Conservation (phyloP, 2,888 invertebrate species). For the Eilema sororculum region DNA sequence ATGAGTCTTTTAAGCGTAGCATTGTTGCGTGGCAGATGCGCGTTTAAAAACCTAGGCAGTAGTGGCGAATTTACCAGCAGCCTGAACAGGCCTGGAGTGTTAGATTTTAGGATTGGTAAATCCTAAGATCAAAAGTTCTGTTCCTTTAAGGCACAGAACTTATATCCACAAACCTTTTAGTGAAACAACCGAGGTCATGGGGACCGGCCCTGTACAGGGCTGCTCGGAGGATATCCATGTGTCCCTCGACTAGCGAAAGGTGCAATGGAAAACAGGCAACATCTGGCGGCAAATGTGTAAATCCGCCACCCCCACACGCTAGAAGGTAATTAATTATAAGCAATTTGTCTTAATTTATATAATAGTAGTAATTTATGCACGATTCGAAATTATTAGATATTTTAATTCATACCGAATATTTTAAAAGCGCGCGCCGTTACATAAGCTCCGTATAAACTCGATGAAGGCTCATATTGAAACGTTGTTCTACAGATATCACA, state of each 20-base stretch:
- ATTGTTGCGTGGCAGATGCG: neutral
- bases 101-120: no score
- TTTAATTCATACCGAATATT: neutral
- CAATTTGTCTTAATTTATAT: conserved; percentile 1
- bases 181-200: no score
- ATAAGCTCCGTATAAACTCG: neutral
- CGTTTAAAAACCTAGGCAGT: neutral
- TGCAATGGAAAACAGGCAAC: no score
- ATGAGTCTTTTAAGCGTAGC: neutral
- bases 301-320: neutral
- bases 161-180: no score
- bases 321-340: neutral
- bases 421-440: neutral
- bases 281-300: neutral
- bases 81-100: neutral
- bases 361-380: neutral
- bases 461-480: neutral
- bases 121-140: no score
- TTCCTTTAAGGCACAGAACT: no score
- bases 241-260: no score
- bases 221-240: no score
- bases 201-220: no score
- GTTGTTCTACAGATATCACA: neutral
- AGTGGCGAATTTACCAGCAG: neutral
- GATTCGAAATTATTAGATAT: neutral